These are phyloP conservation scores for Cirrhinus molitorella DNA, from an alignment of 2,797 vertebrate genomes.

Conservation along the genomic window DNA sequence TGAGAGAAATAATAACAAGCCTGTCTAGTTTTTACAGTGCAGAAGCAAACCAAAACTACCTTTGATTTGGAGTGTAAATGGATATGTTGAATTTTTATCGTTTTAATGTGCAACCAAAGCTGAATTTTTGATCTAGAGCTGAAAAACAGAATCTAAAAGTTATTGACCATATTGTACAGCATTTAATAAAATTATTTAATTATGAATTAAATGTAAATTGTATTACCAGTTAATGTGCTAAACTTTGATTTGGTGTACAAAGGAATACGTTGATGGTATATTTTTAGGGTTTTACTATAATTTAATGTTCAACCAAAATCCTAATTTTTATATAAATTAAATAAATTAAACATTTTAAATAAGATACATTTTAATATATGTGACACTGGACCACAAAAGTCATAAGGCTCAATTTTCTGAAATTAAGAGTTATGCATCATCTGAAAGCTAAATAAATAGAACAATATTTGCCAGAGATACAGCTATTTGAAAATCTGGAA, in stretches of 20 bases:
- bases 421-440: too few relatives aligned
- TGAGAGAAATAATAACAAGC: constrained; percentile 26
- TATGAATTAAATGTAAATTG: neutral
- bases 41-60: constrained; percentile 15
- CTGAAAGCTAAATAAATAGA: too few relatives aligned
- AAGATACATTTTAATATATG: too few relatives aligned
- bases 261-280: neutral
- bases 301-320: neutral
- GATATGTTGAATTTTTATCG: neutral
- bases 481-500: too few relatives aligned
- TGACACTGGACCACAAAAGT: too few relatives aligned
- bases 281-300: neutral
- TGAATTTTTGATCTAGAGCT: neutral
- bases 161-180: neutral
- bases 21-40: constrained; percentile 1
- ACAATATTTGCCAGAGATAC: too few relatives aligned
- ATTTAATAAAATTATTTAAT: neutral
- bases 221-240: neutral
- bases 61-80: constrained; percentile 4
- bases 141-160: neutral
- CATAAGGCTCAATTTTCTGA: too few relatives aligned
- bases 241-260: neutral
- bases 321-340: too few relatives aligned
- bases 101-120: neutral
- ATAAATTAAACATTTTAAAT: too few relatives aligned